These are phyloP conservation scores for Frankliniella intonsa DNA, from an alignment of 2,888 invertebrate species.

Conservation along the genomic window DNA sequence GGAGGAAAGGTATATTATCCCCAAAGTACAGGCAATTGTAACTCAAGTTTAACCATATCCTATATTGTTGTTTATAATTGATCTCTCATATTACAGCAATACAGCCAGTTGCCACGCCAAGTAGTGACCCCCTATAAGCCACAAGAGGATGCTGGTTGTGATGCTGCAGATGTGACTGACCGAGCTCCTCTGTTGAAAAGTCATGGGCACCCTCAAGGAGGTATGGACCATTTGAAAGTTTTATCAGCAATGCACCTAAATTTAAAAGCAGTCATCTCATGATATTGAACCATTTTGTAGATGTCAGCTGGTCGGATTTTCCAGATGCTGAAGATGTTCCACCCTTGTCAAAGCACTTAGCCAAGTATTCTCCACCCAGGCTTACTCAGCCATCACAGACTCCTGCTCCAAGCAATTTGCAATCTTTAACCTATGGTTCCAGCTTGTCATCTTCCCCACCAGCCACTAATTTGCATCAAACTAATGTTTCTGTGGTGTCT, in stretches of 20 bases:
- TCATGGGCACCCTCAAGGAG: conserved; percentile 27
- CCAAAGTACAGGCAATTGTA: conserved; percentile 29
- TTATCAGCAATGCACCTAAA: neutral
- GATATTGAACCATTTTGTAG: neutral
- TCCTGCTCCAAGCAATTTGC: neutral
- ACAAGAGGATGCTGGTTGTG: conserved; percentile 60
- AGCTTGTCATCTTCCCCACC: neutral
- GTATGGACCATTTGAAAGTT: neutral
- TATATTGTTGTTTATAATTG: conserved; percentile 28
- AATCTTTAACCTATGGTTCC: neutral
- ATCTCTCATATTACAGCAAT: conserved; percentile 47
- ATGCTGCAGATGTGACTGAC: conserved; percentile 44
- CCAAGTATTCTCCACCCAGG: neutral
- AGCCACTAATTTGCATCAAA: neutral
- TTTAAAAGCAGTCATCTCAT: neutral
- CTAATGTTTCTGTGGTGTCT: neutral
- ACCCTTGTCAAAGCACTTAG: conserved; percentile 1
- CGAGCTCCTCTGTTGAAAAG: conserved; percentile 45
- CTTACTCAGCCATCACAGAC: neutral
- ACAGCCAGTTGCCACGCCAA: conserved; percentile 78
- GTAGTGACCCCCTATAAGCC: conserved; percentile 85
- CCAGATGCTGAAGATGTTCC: conserved; percentile 10
- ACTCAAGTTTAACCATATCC: conserved; percentile 22
- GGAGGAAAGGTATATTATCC: conserved; percentile 50
- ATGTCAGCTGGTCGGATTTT: conserved; percentile 11